Evolutionary conservation across 1,140 invertebrate genomes (phyloP).

Genomic region (Phenacoccus solenopsis): DNA sequence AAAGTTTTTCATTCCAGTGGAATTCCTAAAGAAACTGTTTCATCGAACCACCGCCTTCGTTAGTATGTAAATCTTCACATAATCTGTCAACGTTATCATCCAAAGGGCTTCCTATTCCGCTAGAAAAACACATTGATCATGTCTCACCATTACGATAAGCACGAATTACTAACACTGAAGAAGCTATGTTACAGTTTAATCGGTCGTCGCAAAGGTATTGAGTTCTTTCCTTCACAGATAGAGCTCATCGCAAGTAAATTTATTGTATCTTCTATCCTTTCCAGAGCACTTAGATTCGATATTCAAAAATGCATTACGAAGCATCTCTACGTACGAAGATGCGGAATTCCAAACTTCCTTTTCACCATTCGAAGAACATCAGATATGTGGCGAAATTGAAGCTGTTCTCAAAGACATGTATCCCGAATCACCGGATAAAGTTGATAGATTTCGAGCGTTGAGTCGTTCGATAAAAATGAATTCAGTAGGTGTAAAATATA

Average conservation of each 20-base stretch:
- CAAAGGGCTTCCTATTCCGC: no score
- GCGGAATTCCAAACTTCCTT: slow-evolving; percentile 8
- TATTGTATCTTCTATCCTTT: no score
- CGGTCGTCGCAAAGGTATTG: background rate
- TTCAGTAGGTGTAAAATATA: background rate
- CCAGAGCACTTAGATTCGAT: background rate
- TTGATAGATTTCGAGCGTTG: background rate
- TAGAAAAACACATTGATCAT: background rate
- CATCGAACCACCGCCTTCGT: no score
- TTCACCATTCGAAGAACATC: background rate
- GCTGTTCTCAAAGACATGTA: background rate
- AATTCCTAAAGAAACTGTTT: no score
- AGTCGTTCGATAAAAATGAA: background rate
- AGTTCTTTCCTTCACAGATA: background rate
- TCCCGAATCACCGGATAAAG: background rate
- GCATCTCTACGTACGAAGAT: background rate
- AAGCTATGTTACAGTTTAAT: background rate
- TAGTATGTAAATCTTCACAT: background rate
- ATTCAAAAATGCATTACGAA: background rate
- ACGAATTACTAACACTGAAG: background rate
- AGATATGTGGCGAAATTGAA: background rate
- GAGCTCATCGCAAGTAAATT: background rate
- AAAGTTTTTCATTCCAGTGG: no score
- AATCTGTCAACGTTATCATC: no score
- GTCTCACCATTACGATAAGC: background rate